Evolutionary conservation across 2,113 vertebrate species (phyloP).

Genomic region (Crotalus viridis): DNA sequence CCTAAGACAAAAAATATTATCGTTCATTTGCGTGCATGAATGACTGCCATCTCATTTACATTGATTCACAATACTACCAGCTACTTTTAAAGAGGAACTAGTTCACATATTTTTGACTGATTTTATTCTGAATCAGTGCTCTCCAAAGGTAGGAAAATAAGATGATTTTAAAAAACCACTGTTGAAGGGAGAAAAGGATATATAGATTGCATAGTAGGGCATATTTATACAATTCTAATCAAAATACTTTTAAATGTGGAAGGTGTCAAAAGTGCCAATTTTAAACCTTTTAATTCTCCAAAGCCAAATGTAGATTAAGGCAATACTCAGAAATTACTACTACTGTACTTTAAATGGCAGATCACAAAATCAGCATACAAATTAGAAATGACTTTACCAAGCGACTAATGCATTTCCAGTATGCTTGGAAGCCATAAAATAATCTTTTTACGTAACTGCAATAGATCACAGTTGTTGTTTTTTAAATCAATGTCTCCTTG

Average conservation of each 20-base stretch:
- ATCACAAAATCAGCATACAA: neutral
- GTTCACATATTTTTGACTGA: neutral
- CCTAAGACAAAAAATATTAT: neutral
- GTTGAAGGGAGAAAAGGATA: neutral
- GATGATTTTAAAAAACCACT: neutral
- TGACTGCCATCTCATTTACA: neutral
- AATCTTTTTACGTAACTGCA: neutral
- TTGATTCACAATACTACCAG: neutral
- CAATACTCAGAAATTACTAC: neutral
- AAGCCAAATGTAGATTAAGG: neutral
- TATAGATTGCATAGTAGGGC: neutral
- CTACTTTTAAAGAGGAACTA: neutral
- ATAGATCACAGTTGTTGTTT: neutral
- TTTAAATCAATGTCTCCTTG: neutral
- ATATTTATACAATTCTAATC: neutral
- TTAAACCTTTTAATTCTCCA: neutral
- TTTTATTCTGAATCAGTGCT: neutral
- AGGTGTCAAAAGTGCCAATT: neutral
- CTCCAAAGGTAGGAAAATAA: neutral
- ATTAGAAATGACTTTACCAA: neutral
- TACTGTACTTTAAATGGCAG: neutral
- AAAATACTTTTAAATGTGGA: neutral
- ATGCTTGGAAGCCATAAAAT: neutral
- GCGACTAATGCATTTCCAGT: neutral
- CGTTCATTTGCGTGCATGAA: neutral